phyloP scores from a whole-genome alignment of 1,140 invertebrate species.

The Euura lappo region DNA sequence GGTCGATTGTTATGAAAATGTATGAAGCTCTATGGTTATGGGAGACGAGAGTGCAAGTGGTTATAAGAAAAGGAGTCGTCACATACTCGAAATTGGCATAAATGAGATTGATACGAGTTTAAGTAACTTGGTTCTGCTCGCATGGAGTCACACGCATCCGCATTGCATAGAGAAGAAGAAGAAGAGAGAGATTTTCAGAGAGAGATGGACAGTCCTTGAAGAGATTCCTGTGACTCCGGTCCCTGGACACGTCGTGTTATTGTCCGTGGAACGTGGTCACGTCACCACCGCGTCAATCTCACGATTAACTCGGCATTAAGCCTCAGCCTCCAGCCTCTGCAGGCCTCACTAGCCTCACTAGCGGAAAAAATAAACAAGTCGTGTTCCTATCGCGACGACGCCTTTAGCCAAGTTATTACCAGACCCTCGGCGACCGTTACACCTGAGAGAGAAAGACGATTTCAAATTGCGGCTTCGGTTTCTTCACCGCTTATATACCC shows the following conservation, averaged over 20 bases:
- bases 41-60: background rate
- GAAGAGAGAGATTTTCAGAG: background rate
- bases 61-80: constrained; percentile 22
- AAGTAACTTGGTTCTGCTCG: constrained; percentile 48
- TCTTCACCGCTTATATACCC: too few species aligned
- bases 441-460: too few species aligned
- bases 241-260: background rate
- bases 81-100: constrained; percentile 56
- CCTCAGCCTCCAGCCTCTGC: too few species aligned
- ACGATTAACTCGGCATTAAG: constrained; percentile 3
- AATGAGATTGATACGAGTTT: constrained; percentile 62
- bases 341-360: background rate
- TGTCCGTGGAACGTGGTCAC: background rate
- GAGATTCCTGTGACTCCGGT: background rate
- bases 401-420: background rate
- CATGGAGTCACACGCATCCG: too few species aligned
- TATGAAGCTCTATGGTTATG: background rate
- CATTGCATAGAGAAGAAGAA: too few species aligned
- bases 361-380: background rate
- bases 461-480: too few species aligned
- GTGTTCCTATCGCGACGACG: background rate
- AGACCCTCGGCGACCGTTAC: too few species aligned
- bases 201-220: background rate
- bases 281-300: background rate
- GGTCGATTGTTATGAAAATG: constrained; percentile 1